phyloP scores from a whole-genome alignment of 2,113 vertebrate genomes.

The Seriola quinqueradiata region DNA sequence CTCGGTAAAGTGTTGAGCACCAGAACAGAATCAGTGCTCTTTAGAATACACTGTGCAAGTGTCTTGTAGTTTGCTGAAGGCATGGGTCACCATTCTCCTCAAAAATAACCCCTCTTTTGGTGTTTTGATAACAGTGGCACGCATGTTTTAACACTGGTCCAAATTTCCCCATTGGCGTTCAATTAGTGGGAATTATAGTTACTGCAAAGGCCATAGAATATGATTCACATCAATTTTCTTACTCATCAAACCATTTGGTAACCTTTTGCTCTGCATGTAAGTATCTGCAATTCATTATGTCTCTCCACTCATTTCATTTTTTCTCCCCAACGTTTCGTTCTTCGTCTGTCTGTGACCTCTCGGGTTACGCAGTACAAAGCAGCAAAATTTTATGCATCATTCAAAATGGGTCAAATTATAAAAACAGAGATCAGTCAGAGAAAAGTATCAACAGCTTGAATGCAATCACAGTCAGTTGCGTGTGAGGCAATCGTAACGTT shows the following conservation, averaged over 20 bases:
- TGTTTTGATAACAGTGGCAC: background rate
- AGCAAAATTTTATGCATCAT: background rate
- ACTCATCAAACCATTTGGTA: conserved; percentile 33
- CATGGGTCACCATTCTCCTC: background rate
- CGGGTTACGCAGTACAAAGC: background rate
- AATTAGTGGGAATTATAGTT: conserved; percentile 27
- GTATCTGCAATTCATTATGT: background rate
- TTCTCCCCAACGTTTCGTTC: background rate
- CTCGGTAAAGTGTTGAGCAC: background rate
- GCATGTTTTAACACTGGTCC: background rate
- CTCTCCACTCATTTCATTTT: background rate
- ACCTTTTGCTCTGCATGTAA: background rate
- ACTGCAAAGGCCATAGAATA: conserved; percentile 19
- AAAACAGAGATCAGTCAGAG: background rate
- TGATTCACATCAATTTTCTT: conserved; percentile 37
- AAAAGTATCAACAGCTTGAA: conserved; percentile 6
- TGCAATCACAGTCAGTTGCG: background rate
- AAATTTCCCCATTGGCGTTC: background rate
- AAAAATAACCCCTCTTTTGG: conserved; percentile 9
- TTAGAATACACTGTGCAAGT: background rate
- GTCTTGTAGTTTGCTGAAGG: background rate
- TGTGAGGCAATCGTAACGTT: background rate
- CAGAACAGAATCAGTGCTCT: background rate
- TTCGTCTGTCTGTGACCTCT: background rate
- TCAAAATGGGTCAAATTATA: conserved; percentile 10